Conservation (phyloP, 1,140 invertebrate species). For the Zaprionus kolodkinae region DNA sequence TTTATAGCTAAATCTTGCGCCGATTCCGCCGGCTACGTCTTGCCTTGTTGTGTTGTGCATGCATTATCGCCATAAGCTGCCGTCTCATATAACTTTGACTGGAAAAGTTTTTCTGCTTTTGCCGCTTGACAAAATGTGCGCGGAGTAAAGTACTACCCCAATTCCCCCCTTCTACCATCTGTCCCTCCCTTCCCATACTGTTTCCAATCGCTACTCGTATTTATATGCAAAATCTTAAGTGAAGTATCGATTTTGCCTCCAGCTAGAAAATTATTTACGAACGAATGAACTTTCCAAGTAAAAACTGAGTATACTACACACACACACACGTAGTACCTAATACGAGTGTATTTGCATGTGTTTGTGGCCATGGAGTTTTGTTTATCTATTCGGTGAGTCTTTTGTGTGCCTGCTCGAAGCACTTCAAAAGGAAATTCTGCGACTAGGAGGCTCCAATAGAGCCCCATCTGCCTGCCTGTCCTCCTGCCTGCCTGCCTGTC, state of each 20-base stretch:
- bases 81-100: constrained; percentile 68
- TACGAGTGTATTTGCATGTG: constrained; percentile 54
- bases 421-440: constrained; percentile 57
- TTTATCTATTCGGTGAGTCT: constrained; percentile 63
- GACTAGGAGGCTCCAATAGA: constrained; percentile 37
- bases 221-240: constrained; percentile 76
- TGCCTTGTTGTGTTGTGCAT: constrained; percentile 37
- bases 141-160: not conserved
- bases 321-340: not conserved
- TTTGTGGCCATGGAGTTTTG: constrained; percentile 61
- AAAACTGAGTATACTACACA: constrained; percentile 18
- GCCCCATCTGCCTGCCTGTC: constrained; percentile 19
- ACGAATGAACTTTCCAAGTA: constrained; percentile 72
- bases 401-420: constrained; percentile 47
- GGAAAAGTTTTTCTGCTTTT: constrained; percentile 62
- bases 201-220: constrained; percentile 23
- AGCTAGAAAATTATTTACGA: constrained; percentile 79
- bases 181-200: not conserved
- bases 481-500: constrained; percentile 9
- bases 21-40: constrained; percentile 15
- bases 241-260: constrained; percentile 77
- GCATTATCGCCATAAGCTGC: constrained; percentile 72
- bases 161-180: not conserved
- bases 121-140: constrained; percentile 68
- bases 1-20: constrained; percentile 61